Evolutionary conservation across 2,888 invertebrate species (phyloP), one percentile per base, ranked within the genome.

Genomic region (Drosophila nigricruria): DNA sequence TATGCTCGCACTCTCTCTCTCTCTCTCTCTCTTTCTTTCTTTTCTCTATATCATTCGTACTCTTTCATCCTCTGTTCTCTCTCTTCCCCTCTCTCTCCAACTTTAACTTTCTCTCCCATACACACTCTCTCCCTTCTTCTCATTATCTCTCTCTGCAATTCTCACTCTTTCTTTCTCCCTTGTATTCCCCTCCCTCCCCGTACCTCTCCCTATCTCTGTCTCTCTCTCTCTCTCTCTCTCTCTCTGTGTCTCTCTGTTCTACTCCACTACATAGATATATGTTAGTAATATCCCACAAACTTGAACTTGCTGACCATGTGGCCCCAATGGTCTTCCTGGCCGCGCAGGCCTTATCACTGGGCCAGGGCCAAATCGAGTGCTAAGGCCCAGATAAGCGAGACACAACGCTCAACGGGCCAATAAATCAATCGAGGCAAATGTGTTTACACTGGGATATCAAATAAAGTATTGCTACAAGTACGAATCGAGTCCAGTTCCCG

Each of bases 381-480:
- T 18, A 38, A 16, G 47, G n/a, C 47, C 47, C 23, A 53, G 82
- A 81, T 82, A 81, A 77, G 53, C 60, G 61, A 30, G 63, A 30
- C 32, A 20, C 49, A 30, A 30, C 42, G 65, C 52, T 69, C 66
- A 70, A 67, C 79, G 69, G 57, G 54, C 63, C 71, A 81, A 77
- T 77, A 77, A 83, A 81, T 85, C 81, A 81, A 70, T 60, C 65
- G 34, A 1, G 42, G 58, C 58, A 59, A 73, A 74, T 70, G 60
- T 70, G 74, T 71, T 70, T 64, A 40, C 66, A 40, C 45, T 45
- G 27, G n/a, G 52, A 30, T 42, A 53, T 9, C 60, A 50, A 43
- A 32, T 36, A 60, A 5, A 47, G 47, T 5, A 56, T 40, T 43
- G 50, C 18, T 27, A 38, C 38, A 23, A 32, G 43, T 38, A 14